phyloP scores from a whole-genome alignment of 2,888 invertebrate species.

The Drosophila kuntzei region DNA sequence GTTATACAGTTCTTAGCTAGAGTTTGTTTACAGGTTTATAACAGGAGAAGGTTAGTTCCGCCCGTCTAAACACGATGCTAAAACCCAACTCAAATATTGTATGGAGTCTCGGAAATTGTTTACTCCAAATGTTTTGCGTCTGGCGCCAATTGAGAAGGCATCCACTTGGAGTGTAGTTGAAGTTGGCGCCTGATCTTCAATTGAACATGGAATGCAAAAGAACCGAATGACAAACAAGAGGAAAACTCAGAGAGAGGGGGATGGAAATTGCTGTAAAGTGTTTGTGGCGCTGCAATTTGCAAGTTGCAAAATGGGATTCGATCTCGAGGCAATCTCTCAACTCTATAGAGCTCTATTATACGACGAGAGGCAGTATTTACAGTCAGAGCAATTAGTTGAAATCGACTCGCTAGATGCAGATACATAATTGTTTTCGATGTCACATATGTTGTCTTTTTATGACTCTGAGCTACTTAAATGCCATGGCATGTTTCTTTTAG shows the following conservation, averaged over 20 bases:
- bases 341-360: slow-evolving; percentile 12
- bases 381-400: slow-evolving; percentile 69
- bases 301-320: slow-evolving; percentile 42
- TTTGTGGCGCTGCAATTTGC: slow-evolving; percentile 48
- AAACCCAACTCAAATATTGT: slow-evolving; percentile 14
- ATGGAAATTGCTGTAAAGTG: slow-evolving; percentile 46
- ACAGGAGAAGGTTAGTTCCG: slow-evolving; percentile 8
- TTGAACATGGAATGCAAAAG: slow-evolving; percentile 50
- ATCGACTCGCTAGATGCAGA: slow-evolving; percentile 59
- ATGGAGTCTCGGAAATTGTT: slow-evolving; percentile 49
- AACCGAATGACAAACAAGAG: slow-evolving; percentile 10
- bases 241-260: background rate
- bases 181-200: slow-evolving; percentile 54
- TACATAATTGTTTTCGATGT: slow-evolving; percentile 52
- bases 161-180: slow-evolving; percentile 44
- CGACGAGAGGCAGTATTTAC: slow-evolving; percentile 1
- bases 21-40: background rate
- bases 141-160: slow-evolving; percentile 53
- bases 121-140: slow-evolving; percentile 44
- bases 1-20: background rate
- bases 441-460: slow-evolving; percentile 64
- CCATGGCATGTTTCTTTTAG: slow-evolving; percentile 45
- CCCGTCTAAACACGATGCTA: background rate
- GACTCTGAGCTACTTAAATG: slow-evolving; percentile 63
- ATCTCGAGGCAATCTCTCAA: slow-evolving; percentile 32